Base-by-base conservation (phyloP, 2,888 invertebrate genomes). In the Lepidochitona cinerea region DNA sequence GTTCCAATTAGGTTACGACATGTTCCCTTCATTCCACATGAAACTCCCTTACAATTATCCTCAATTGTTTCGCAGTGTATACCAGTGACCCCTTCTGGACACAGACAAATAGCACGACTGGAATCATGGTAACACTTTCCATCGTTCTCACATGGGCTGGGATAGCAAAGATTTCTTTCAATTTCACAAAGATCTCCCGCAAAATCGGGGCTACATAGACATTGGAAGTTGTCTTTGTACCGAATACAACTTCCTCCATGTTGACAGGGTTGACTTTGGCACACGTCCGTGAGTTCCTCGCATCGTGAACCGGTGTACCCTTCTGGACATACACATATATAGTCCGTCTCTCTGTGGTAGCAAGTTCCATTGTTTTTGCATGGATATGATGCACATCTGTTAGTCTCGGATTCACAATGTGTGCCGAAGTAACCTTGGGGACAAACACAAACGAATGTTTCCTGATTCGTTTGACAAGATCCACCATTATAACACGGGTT, bases 401-500 rank as follows among this genome's bases (percentile, higher is more conserved):
- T 70, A 18, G 81, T 79, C 68, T 85, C 68, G 1, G 14, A 64
- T 14, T 83, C 73, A 75, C 85, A 85, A 32, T 66, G 64, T 0
- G 12, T 37, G 0, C 83, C 84, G 26, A 64, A 72, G 37, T 53
- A 83, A 1, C 83, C 83, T 12, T 36, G 32, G 9, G 37, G 37
- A 76, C 82, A 84, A 1, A 18, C 32, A 76, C 83, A 83, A 29
- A 14, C 49, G 54, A 68, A 80, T 1, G 59, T 54, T 18, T 68
- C 37, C 53, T 78, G 59, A 0, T 37, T 52, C 35, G 82, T 74
- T 26, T 49, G 18, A 72, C 84, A 84, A 6, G 73, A 79, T 0
- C 75, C 83, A 36, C 77, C 79, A 71, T 85, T 81, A 32, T 73
- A 18, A 67, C 84, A 85, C 0, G 84, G 86, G 35, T 72, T 70